Conservation (phyloP, 2,888 invertebrate species). For the Dinocampus coccinellae region DNA sequence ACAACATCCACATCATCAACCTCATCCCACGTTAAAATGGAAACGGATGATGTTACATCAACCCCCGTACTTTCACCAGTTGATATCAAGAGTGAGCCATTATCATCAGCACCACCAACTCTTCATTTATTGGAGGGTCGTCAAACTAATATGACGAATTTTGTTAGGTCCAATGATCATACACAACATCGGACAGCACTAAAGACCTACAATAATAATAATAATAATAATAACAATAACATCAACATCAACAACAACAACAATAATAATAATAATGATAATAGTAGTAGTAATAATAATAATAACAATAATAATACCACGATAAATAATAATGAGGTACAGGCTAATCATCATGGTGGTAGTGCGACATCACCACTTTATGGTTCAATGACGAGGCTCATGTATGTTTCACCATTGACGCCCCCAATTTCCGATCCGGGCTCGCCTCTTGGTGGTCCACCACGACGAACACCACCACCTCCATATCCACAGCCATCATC, state of each 20-base stretch:
- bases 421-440: constrained; percentile 92
- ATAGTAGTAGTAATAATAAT: constrained; percentile 47
- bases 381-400: constrained; percentile 74
- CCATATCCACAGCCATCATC: constrained; percentile 78
- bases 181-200: constrained; percentile 49
- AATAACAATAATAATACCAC: constrained; percentile 54
- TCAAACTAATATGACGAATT: constrained; percentile 35
- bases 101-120: constrained; percentile 70
- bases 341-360: constrained; percentile 56
- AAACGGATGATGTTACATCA: constrained; percentile 79
- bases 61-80: constrained; percentile 83
- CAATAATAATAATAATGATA: constrained; percentile 44
- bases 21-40: constrained; percentile 82
- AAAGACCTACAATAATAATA: constrained; percentile 57
- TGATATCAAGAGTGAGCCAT: constrained; percentile 83
- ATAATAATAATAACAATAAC: constrained; percentile 42
- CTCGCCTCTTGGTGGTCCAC: constrained; percentile 77
- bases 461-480: constrained; percentile 81
- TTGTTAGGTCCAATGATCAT: constrained; percentile 53
- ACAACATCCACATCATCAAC: constrained; percentile 39
- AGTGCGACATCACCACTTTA: constrained; percentile 70
- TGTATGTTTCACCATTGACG: constrained; percentile 88
- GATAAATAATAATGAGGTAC: constrained; percentile 38
- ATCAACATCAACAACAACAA: constrained; percentile 45
- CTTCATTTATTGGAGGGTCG: constrained; percentile 73